Base-by-base conservation (phyloP, 1,140 invertebrate species). In the Ceratina japonica region DNA sequence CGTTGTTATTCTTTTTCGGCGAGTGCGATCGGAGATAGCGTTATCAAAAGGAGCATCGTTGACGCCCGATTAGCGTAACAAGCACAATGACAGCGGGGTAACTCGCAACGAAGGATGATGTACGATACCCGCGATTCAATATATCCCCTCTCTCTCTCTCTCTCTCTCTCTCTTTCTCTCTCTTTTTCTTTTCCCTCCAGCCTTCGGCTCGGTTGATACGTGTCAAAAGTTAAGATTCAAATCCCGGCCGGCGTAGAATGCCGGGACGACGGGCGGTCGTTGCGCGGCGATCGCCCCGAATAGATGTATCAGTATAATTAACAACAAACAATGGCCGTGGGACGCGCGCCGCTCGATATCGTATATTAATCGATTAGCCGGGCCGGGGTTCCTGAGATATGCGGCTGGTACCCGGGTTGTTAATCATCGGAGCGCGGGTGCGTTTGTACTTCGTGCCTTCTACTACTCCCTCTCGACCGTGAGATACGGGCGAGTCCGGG, bases 281-380 rank as follows among this genome's bases (percentile, higher is more conserved):
- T 69, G 64, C 51, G n/a, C 44, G 70, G 52, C 59, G 52, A 58
- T 70, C 51, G 31, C 65, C 63, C 71, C 80, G 75, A 64, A 80
- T 84, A 82, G 85, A 85, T 78, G 73, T 81, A 85, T 85, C 84
- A 72, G 77, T 77, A 80, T 87, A 87, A 87, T 88, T 88, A 88
- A 87, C 83, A 83, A 86, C 80, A 84, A 83, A 86, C 87, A 87
- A 86, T 86, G 77, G 82, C 82, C 64, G 72, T 74, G 82, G 84
- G 66, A 79, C 69, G 79, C 58, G 69, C 82, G 63, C 75, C 37
- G 63, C 49, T 79, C 62, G 82, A 75, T 87, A 86, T 86, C 85
- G 82, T 74, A 59, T 75, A 86, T 87, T 84, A 86, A 87, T 87
- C 85, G 85, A 86, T 86, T 86, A 86, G 77, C 70, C 75, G 73